A percentile compares a stretch with the other conserved stretches of the same genome.
Evolutionary conservation across 1,140 invertebrate species (phyloP).

Genomic region (Drosophila bocqueti): DNA sequence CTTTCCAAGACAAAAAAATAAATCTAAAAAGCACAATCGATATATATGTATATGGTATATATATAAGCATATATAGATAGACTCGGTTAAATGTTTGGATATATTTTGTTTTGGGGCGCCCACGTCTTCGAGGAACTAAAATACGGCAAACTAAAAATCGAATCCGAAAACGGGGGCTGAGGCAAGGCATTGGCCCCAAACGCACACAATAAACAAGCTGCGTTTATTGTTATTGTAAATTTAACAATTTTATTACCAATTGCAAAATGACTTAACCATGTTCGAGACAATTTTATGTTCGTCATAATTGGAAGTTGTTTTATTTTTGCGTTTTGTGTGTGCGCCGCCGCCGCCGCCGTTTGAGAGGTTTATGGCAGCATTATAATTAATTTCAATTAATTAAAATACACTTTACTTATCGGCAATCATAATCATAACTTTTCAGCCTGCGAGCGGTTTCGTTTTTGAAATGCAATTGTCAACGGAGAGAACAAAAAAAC

Average conservation of each 20-base stretch:
- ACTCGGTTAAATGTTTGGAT: conserved; percentile 46
- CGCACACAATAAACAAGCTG: conserved; percentile 40
- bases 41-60: conserved; percentile 14
- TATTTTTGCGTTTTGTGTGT: conserved; percentile 30
- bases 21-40: conserved; percentile 48
- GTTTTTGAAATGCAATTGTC: conserved; percentile 63
- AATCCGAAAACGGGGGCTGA: conserved; percentile 21
- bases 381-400: conserved; percentile 82
- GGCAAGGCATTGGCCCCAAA: conserved; percentile 44
- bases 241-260: conserved; percentile 67
- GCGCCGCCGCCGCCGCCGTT: conserved; percentile 4
- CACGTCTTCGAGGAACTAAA: conserved; percentile 39
- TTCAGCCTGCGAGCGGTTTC: conserved; percentile 24
- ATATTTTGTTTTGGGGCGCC: conserved; percentile 51
- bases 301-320: conserved; percentile 70
- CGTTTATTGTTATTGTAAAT: conserved; percentile 71
- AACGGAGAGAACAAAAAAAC: not conserved
- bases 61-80: conserved; percentile 24
- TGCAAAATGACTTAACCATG: conserved; percentile 70
- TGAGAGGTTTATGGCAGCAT: conserved; percentile 55
- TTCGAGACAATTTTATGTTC: conserved; percentile 71
- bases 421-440: conserved; percentile 64
- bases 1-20: conserved; percentile 45
- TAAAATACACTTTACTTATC: conserved; percentile 74
- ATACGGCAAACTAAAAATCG: conserved; percentile 44